A percentile compares a stretch with the other conserved stretches of the same genome.
Evolutionary conservation across 2,888 invertebrate species (phyloP).

Genomic region (Coenonympha glycerion): DNA sequence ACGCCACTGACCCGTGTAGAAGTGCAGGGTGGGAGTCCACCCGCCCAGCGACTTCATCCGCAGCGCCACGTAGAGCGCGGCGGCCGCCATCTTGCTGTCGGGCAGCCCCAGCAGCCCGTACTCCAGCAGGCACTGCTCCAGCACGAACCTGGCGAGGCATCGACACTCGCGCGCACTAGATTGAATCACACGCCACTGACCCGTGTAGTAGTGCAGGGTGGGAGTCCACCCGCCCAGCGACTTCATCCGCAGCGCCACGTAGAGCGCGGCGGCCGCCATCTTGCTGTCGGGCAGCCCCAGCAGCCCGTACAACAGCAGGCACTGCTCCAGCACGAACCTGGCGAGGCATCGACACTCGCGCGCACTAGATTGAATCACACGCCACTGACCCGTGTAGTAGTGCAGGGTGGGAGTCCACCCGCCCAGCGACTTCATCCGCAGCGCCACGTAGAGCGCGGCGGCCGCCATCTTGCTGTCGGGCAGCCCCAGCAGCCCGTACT

Average conservation of each 20-base stretch:
- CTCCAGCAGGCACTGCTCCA: constrained; percentile 95
- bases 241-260: constrained; percentile 92
- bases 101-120: constrained; percentile 85
- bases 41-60: constrained; percentile 85
- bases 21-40: constrained; percentile 85
- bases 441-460: constrained; percentile 89
- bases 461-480: constrained; percentile 94
- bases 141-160: constrained; percentile 97
- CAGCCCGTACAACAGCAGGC: constrained; percentile 92
- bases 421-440: constrained; percentile 87
- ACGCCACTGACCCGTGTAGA: constrained; percentile 79
- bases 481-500: constrained; percentile 85
- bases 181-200: constrained; percentile 44
- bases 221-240: constrained; percentile 82
- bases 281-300: constrained; percentile 88
- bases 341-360: constrained; percentile 94
- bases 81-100: constrained; percentile 94
- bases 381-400: constrained; percentile 81
- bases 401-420: constrained; percentile 84
- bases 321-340: constrained; percentile 94
- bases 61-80: constrained; percentile 90
- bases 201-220: constrained; percentile 86
- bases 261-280: constrained; percentile 91
- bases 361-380: constrained; percentile 78
- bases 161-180: constrained; percentile 87